A percentile compares a stretch with the other conserved stretches of the same genome.
Conservation (phyloP, 1,140 invertebrate species). For the Hylyphantes graminicola region DNA sequence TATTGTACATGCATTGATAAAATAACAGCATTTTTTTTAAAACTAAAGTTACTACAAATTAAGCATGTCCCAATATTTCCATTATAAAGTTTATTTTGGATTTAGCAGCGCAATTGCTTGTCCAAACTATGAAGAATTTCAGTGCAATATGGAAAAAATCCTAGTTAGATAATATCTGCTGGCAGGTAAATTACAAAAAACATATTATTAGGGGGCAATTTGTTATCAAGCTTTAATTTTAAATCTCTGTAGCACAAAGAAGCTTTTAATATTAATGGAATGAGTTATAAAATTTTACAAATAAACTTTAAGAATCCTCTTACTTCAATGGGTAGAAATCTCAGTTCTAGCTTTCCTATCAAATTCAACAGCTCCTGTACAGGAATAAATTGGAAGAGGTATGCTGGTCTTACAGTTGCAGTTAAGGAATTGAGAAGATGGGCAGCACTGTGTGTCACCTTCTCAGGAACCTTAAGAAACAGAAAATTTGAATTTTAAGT, state of each 20-base stretch:
- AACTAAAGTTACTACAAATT: too few species aligned
- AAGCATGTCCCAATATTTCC: too few species aligned
- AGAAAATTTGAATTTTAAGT: not conserved
- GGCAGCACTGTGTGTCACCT: constrained; percentile 73
- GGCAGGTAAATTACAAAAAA: not conserved
- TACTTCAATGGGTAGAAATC: constrained; percentile 68
- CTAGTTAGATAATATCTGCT: too few species aligned
- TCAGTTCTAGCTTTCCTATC: constrained; percentile 68
- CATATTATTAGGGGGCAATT: not conserved
- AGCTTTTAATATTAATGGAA: too few species aligned
- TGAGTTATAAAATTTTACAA: not conserved
- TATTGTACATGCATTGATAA: too few species aligned
- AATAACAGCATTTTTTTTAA: too few species aligned
- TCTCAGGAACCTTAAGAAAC: constrained; percentile 68
- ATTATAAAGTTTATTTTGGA: too few species aligned
- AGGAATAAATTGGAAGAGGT: constrained; percentile 70
- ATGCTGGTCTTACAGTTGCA: constrained; percentile 72
- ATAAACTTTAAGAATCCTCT: constrained; percentile 30
- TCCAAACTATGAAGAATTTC: too few species aligned
- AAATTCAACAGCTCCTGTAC: constrained; percentile 70
- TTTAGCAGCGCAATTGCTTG: too few species aligned
- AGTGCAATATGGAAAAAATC: too few species aligned
- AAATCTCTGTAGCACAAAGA: not conserved
- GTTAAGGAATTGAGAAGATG: constrained; percentile 74
- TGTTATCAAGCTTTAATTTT: not conserved